phyloP scores from a whole-genome alignment of 2,113 vertebrate species.

The Morone saxatilis region DNA sequence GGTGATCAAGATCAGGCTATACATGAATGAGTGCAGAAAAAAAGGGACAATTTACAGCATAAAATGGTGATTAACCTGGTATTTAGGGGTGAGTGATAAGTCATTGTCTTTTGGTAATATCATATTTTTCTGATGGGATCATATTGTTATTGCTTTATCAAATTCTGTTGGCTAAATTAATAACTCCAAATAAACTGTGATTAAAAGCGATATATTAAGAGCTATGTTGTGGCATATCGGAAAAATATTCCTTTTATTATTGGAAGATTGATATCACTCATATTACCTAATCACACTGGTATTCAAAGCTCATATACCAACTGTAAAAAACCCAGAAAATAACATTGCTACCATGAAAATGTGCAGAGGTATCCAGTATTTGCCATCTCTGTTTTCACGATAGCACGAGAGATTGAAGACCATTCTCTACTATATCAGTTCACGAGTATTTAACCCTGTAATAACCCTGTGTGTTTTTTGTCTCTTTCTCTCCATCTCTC shows the following conservation, averaged over 20 bases:
- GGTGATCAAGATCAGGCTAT: not conserved
- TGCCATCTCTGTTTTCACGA: not conserved
- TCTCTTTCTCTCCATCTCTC: constrained; percentile 13
- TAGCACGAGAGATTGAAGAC: not conserved
- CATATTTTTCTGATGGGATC: not conserved
- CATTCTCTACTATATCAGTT: not conserved
- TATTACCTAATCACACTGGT: not conserved
- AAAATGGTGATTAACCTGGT: not conserved
- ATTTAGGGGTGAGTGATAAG: not conserved
- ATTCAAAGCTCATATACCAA: not conserved
- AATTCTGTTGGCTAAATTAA: not conserved
- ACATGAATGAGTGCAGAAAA: not conserved
- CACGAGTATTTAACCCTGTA: not conserved
- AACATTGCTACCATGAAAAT: too few species aligned
- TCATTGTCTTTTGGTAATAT: not conserved
- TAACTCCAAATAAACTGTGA: not conserved
- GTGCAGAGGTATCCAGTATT: too few species aligned
- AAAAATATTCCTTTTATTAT: not conserved
- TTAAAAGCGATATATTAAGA: not conserved
- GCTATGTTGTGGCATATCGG: not conserved
- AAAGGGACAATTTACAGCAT: not conserved
- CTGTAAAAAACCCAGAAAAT: not conserved
- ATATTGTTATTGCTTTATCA: not conserved
- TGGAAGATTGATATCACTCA: not conserved
- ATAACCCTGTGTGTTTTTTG: not conserved